Evolutionary conservation across 2,113 vertebrate genomes (phyloP).

Genomic region (Hemiscyllium ocellatum): DNA sequence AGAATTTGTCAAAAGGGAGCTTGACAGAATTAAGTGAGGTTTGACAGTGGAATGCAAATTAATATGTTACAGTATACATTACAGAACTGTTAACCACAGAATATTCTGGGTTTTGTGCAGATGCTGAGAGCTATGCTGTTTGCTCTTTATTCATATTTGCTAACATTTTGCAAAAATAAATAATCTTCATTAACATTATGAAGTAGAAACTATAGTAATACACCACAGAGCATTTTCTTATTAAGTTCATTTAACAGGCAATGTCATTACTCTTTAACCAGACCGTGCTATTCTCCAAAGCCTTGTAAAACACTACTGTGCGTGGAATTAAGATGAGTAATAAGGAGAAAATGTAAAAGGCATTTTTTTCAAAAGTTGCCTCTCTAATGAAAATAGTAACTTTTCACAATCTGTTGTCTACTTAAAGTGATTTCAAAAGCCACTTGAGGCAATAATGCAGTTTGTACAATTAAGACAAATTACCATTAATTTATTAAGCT

Average conservation of each 20-base stretch:
- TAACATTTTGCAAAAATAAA: conserved; percentile 4
- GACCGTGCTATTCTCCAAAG: neutral
- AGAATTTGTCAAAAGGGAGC: neutral
- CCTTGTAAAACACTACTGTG: neutral
- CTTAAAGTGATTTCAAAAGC: neutral
- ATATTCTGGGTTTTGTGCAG: neutral
- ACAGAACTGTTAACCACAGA: neutral
- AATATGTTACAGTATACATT: neutral
- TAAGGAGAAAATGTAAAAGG: neutral
- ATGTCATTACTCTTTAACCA: neutral
- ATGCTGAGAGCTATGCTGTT: neutral
- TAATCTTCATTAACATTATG: conserved; percentile 9
- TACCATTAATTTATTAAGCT: conserved; percentile 25
- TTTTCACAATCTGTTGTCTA: neutral
- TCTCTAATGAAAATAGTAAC: neutral
- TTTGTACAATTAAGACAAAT: conserved; percentile 34
- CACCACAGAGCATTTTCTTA: conserved; percentile 18
- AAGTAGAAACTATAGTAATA: conserved; percentile 28
- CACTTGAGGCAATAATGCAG: conserved; percentile 23
- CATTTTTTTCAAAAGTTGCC: conserved; percentile 3
- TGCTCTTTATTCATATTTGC: conserved; percentile 3
- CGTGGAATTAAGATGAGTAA: conserved; percentile 20
- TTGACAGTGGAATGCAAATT: neutral
- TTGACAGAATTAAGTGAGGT: neutral
- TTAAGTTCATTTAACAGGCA: conserved; percentile 13